A percentile compares a stretch with the other conserved stretches of the same genome.
Evolutionary conservation across 2,888 invertebrate genomes (phyloP).

Genomic region (Drosophila subsilvestris): DNA sequence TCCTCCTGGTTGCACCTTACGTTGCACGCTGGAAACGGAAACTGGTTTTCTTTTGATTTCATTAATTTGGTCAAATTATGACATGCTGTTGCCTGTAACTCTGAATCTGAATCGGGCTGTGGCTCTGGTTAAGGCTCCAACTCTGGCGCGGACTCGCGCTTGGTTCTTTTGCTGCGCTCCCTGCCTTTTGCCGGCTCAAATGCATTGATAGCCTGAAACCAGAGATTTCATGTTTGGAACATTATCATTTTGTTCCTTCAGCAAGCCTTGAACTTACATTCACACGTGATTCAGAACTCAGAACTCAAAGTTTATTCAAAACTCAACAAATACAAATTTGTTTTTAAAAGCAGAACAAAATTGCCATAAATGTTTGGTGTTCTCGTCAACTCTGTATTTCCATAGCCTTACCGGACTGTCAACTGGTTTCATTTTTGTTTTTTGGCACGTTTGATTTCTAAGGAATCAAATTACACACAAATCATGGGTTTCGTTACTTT

Average conservation of each 20-base stretch:
- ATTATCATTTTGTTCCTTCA: slow-evolving; percentile 8
- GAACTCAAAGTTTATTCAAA: background rate
- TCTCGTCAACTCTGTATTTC: background rate
- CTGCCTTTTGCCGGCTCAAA: slow-evolving; percentile 42
- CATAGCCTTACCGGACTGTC: background rate
- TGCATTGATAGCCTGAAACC: slow-evolving; percentile 48
- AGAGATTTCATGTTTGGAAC: slow-evolving; percentile 3
- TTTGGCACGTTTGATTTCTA: background rate
- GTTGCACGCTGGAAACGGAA: slow-evolving; percentile 25
- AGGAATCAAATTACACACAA: background rate
- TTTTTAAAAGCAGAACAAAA: background rate
- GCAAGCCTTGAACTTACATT: background rate
- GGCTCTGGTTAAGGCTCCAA: slow-evolving; percentile 16
- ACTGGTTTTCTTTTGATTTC: slow-evolving; percentile 54
- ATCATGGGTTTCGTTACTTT: slow-evolving; percentile 15
- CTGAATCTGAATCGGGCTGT: background rate
- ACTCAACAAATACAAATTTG: background rate
- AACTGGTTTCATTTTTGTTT: background rate
- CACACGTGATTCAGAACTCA: background rate
- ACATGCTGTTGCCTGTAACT: slow-evolving; percentile 28
- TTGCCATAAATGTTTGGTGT: background rate
- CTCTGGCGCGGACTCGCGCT: slow-evolving; percentile 37
- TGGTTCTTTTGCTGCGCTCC: slow-evolving; percentile 61
- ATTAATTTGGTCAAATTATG: slow-evolving; percentile 60
- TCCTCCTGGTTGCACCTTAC: slow-evolving; percentile 33